Evolutionary conservation across 2,113 vertebrate species (phyloP).

Genomic region (Peucedramus taeniatus): DNA sequence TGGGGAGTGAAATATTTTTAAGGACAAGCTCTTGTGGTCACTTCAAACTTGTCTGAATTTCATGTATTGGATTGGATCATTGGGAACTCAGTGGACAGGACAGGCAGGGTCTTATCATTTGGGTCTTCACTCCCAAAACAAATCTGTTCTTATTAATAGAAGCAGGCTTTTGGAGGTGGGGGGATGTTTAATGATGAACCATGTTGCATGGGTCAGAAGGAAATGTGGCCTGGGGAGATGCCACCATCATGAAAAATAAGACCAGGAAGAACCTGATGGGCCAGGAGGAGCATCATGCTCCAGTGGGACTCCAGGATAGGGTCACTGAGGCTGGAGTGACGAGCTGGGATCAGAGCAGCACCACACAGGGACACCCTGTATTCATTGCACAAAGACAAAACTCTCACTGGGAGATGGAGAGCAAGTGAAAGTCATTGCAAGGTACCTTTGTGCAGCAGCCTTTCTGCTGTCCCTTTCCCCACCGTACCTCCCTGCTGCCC

Average conservation of each 20-base stretch:
- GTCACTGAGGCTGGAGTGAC: not conserved
- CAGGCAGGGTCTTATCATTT: not conserved
- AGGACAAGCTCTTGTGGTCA: not conserved
- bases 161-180: not conserved
- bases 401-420: not conserved
- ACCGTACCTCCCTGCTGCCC: rapidly evolving
- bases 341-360: not conserved
- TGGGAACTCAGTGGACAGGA: not conserved
- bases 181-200: not conserved
- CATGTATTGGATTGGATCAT: not conserved
- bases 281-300: not conserved
- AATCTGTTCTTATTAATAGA: not conserved
- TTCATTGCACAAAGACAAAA: not conserved
- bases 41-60: not conserved
- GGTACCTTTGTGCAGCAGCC: not conserved
- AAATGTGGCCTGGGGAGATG: not conserved
- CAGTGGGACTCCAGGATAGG: not conserved
- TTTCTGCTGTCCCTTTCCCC: not conserved
- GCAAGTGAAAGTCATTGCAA: not conserved
- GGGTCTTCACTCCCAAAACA: not conserved
- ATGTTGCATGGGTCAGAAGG: not conserved
- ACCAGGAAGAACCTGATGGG: not conserved
- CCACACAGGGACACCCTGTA: not conserved
- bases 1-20: not conserved
- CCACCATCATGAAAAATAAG: not conserved